Percentiles rank a stretch among this genome's conserved stretches.
Evolutionary conservation across 2,113 vertebrate species (phyloP).

Genomic region (Rhodinocichla rosea): DNA sequence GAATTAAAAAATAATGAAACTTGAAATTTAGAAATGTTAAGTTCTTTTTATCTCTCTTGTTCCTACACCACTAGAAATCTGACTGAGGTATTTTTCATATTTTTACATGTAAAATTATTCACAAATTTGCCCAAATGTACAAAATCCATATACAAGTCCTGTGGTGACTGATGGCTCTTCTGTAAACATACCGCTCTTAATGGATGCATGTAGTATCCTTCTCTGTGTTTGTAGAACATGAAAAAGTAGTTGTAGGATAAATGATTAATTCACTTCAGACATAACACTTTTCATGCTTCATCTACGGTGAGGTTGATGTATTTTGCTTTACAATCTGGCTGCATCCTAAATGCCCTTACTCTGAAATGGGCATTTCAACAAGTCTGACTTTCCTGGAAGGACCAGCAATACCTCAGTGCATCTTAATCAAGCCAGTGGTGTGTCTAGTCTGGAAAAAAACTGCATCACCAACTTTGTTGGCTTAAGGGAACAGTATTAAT

Average conservation of each 20-base stretch:
- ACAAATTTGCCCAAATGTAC: neutral
- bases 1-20: neutral
- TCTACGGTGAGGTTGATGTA: slow-evolving; percentile 10
- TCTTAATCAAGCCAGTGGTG: neutral
- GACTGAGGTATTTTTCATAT: neutral
- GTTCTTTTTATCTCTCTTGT: neutral
- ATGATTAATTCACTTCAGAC: slow-evolving; percentile 62
- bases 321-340: slow-evolving; percentile 35
- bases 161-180: neutral
- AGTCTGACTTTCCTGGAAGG: neutral
- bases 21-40: neutral
- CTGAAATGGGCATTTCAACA: slow-evolving; percentile 20
- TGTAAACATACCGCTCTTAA: slow-evolving; percentile 20
- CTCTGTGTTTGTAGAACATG: slow-evolving; percentile 44
- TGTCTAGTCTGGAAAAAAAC: neutral
- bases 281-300: slow-evolving; percentile 43
- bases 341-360: slow-evolving; percentile 2
- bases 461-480: neutral
- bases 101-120: neutral
- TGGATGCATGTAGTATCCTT: slow-evolving; percentile 22
- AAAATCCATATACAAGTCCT: neutral
- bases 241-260: slow-evolving; percentile 48
- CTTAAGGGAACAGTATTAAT: neutral
- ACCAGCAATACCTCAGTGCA: neutral
- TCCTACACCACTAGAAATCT: neutral